Percentiles rank a stretch among this genome's conserved stretches.
Conservation (phyloP, 1,140 invertebrate genomes). For the Nasonia longicornis region DNA sequence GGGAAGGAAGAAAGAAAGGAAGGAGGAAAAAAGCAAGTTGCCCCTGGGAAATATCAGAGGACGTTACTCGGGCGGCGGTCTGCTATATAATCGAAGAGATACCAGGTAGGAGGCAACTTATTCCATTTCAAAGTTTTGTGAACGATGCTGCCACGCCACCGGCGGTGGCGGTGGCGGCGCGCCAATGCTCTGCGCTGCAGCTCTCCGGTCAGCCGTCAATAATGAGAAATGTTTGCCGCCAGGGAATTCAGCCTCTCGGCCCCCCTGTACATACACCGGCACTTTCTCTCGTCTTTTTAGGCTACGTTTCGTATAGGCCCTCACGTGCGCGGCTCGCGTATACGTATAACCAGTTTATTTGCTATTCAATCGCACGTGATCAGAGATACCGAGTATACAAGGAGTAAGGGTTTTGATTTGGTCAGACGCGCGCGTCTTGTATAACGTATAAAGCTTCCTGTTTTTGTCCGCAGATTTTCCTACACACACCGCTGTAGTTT, state of each 20-base stretch:
- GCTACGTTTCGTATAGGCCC: background rate
- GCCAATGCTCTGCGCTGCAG: background rate
- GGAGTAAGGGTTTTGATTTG: background rate
- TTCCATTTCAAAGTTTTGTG: conserved; percentile 62
- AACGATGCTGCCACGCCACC: conserved; percentile 45
- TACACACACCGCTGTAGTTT: background rate
- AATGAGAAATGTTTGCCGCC: conserved; percentile 61
- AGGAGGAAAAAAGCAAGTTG: conserved; percentile 27
- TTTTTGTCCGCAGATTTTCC: too few species aligned
- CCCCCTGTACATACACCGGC: background rate
- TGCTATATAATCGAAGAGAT: conserved; percentile 35
- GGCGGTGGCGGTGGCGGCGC: too few species aligned
- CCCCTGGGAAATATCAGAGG: conserved; percentile 46
- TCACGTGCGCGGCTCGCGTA: background rate
- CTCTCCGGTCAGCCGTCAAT: conserved; percentile 61
- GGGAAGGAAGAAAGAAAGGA: background rate
- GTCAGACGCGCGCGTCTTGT: background rate
- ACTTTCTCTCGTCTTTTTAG: background rate
- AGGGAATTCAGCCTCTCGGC: conserved; percentile 49
- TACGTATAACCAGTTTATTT: background rate
- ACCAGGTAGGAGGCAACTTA: conserved; percentile 53
- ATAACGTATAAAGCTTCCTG: too few species aligned
- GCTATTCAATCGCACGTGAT: too few species aligned
- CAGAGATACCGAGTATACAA: too few species aligned
- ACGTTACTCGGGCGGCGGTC: background rate